Evolutionary conservation across 1,140 invertebrate genomes (phyloP), one percentile per base, ranked within the genome.

Genomic region (Eriosoma lanigerum): DNA sequence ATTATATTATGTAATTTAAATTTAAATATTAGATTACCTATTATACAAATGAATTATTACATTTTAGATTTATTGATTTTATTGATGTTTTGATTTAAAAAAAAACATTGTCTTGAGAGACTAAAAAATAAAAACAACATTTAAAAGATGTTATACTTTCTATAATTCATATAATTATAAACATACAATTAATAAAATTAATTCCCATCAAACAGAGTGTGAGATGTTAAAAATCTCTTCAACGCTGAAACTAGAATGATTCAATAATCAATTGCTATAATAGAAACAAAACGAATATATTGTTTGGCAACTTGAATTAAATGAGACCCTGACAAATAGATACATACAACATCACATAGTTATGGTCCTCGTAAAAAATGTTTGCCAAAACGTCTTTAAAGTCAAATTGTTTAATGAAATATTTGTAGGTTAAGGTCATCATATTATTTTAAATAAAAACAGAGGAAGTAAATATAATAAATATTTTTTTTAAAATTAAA

Each of bases 271-370:
- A 72, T 19, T 70, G 10, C 50, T 70, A 12, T 29, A 52, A 1
- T 32, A 19, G 24, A 50, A 52, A 52, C 9, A 52, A 29, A 26
- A 24, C 24, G 8, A 48, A 29, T 76, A 17, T n/a, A 58, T 46
- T 60, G 17, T 60, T 78, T 78, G 75, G 75, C 75, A 78, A 21
- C 21, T 48, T 13, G 1, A 5, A 62, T 10, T 9, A 62, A 38
- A 38, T 26, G 21, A 60, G 56, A 48, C 75, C 75, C 38, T 62
- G 75, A 48, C 38, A 60, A 78, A 38, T 56, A n/a, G 19, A 60
- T 76, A 46, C 10, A n/a, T 24, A 26, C 26, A 19, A 38, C 32
- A 26, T 21, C 21, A 48, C 29, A n/a, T 26, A 9, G 1, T 24
- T 38, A 38, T 38, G 8, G 15, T 21, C 56, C 56, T 78, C 21